phyloP scores from a whole-genome alignment of 2,797 vertebrate genomes.

The Bufotes viridis region DNA sequence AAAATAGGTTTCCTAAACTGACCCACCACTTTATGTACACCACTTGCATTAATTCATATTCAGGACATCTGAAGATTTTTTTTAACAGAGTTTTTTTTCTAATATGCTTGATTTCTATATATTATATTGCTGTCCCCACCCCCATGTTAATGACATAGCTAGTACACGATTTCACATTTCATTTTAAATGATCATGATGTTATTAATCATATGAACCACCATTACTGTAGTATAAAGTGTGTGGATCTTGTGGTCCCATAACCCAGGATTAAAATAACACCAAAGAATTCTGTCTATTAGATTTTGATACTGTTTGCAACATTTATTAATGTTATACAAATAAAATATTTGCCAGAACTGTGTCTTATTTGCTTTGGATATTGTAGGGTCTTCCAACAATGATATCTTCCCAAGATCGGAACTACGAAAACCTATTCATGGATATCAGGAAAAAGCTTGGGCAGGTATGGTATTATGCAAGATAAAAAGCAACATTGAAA shows the following conservation, averaged over 20 bases:
- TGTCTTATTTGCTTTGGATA: not conserved
- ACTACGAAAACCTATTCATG: slow-evolving; percentile 87
- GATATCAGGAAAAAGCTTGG: slow-evolving; percentile 81
- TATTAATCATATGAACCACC: not conserved
- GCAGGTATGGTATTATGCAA: slow-evolving; percentile 76
- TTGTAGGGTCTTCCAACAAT: slow-evolving; percentile 90
- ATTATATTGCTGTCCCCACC: too few species aligned
- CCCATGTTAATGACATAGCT: too few species aligned
- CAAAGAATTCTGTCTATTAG: not conserved
- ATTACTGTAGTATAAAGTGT: not conserved
- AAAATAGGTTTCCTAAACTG: too few species aligned
- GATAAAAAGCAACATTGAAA: not conserved
- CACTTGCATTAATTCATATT: too few species aligned
- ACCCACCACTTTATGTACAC: too few species aligned
- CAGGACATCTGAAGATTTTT: too few species aligned
- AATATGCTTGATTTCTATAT: too few species aligned
- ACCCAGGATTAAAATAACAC: not conserved
- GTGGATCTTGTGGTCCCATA: not conserved
- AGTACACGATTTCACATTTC: too few species aligned
- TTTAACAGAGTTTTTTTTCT: too few species aligned
- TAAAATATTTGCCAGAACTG: not conserved
- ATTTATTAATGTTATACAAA: not conserved
- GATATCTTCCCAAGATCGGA: slow-evolving; percentile 85
- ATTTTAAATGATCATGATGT: not conserved
- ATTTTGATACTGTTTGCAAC: too few species aligned